phyloP scores from a whole-genome alignment of 2,888 invertebrate species.

The Lepidonotus clava region DNA sequence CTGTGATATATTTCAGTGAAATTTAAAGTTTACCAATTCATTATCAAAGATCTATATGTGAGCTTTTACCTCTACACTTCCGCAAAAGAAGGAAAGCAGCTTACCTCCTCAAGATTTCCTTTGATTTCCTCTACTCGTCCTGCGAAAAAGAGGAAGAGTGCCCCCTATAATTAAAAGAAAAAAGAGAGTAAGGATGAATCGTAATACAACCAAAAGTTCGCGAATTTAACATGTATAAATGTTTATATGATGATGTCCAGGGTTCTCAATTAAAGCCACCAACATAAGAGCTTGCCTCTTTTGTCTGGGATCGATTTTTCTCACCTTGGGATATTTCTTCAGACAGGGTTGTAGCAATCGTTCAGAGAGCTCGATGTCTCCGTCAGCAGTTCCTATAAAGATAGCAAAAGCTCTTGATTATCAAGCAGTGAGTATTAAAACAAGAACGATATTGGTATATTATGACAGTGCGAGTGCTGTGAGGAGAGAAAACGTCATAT shows the following conservation, averaged over 20 bases:
- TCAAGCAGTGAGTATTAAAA: no score
- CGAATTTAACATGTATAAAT: no score
- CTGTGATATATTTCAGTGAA: no score
- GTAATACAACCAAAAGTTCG: neutral
- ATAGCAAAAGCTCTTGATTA: no score
- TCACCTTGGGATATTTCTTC: constrained; percentile 86
- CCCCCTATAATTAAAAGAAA: constrained; percentile 84
- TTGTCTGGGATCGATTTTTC: no score
- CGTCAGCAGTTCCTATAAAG: constrained; percentile 84
- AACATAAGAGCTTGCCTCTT: no score
- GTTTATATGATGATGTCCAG: no score
- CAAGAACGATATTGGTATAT: no score
- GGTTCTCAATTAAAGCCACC: no score
- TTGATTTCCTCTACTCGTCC: constrained; percentile 91
- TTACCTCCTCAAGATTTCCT: constrained; percentile 85
- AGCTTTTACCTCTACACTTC: neutral
- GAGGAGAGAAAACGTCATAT: no score
- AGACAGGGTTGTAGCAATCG: constrained; percentile 84
- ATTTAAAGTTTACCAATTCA: no score
- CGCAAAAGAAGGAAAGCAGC: constrained; percentile 52
- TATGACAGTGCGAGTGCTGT: no score
- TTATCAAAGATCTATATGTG: neutral
- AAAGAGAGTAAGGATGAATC: neutral
- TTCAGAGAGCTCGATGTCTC: constrained; percentile 89
- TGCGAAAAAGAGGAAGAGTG: constrained; percentile 95